Conservation (phyloP, 2,888 invertebrate species). For the Pharmacophagus antenor region DNA sequence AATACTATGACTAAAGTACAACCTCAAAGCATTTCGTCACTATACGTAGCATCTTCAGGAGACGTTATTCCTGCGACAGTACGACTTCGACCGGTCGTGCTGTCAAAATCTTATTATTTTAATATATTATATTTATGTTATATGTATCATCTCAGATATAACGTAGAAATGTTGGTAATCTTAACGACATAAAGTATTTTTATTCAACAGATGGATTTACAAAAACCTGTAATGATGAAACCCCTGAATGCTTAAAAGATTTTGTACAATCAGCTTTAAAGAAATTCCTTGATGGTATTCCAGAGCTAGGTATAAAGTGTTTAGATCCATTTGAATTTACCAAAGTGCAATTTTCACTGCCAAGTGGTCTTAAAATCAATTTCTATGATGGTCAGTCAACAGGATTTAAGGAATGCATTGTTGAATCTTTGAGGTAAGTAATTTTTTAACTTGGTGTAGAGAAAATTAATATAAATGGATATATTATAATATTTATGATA, state of each 20-base stretch:
- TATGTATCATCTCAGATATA: too few species aligned
- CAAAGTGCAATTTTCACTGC: conserved; percentile 45
- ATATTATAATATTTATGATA: too few species aligned
- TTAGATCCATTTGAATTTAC: conserved; percentile 53
- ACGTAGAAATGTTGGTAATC: not conserved
- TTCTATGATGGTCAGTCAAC: conserved; percentile 47
- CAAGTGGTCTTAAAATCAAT: conserved; percentile 47
- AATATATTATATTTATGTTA: too few species aligned
- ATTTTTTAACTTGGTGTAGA: not conserved
- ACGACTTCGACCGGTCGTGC: too few species aligned
- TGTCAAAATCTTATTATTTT: too few species aligned
- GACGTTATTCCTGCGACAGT: too few species aligned
- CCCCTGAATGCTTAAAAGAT: conserved; percentile 37
- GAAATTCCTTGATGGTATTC: conserved; percentile 45
- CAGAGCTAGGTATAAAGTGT: conserved; percentile 46
- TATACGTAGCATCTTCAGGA: too few species aligned
- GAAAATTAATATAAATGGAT: too few species aligned
- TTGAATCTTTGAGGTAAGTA: conserved; percentile 51
- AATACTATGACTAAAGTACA: too few species aligned
- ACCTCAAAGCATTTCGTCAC: too few species aligned
- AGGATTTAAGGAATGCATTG: conserved; percentile 51
- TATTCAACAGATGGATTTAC: conserved; percentile 15
- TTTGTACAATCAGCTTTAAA: conserved; percentile 46
- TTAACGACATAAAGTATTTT: not conserved
- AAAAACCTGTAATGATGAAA: conserved; percentile 8